A percentile compares a stretch with the other conserved stretches of the same genome.
phyloP scores from a whole-genome alignment of 2,113 vertebrate genomes.

The Cyprinodon variegatus region DNA sequence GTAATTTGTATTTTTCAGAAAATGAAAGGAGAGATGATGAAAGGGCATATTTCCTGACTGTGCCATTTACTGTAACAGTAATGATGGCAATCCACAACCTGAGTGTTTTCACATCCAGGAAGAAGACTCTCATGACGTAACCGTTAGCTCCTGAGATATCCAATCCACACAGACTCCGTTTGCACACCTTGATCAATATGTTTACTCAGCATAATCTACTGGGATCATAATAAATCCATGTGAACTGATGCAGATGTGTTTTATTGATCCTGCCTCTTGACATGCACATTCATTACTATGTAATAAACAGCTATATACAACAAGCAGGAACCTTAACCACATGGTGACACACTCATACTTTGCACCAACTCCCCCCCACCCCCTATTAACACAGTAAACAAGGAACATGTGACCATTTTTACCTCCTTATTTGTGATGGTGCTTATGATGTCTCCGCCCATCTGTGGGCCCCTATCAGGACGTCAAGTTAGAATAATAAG shows the following conservation, averaged over 20 bases:
- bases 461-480: slow-evolving; percentile 6
- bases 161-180: slow-evolving; percentile 21
- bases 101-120: neutral
- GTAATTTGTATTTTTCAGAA: slow-evolving; percentile 53
- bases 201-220: slow-evolving; percentile 22
- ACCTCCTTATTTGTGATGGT: slow-evolving; percentile 40
- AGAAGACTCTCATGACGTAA: neutral
- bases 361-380: neutral
- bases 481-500: neutral
- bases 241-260: neutral
- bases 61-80: slow-evolving; percentile 17
- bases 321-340: slow-evolving; percentile 6
- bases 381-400: slow-evolving; percentile 63
- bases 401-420: slow-evolving; percentile 72
- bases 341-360: slow-evolving; percentile 6
- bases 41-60: neutral
- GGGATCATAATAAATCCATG: slow-evolving; percentile 56
- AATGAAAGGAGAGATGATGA: neutral
- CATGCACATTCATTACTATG: neutral
- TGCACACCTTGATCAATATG: slow-evolving; percentile 62
- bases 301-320: neutral
- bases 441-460: slow-evolving; percentile 35
- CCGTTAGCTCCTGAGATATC: neutral
- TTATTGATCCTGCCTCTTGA: neutral
- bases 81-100: neutral